These are phyloP conservation scores for Peromyscus nudipes DNA, from an alignment of 2,797 vertebrate genomes.

Conservation along the genomic window DNA sequence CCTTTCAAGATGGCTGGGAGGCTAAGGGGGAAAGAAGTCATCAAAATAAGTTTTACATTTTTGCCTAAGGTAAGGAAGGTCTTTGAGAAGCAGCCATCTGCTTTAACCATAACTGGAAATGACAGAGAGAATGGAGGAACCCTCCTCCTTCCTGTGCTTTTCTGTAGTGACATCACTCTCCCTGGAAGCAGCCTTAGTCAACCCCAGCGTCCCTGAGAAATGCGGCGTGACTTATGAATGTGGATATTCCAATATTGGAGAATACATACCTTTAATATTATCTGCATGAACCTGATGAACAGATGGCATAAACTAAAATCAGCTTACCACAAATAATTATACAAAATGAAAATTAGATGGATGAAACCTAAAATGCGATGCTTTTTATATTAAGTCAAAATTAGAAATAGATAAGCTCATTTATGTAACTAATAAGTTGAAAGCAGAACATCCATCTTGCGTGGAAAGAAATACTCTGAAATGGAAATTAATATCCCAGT, in stretches of 20 bases:
- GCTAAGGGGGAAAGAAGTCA: slow-evolving; percentile 38
- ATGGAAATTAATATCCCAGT: slow-evolving; percentile 80
- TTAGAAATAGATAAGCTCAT: slow-evolving; percentile 79
- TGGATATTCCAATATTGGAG: slow-evolving; percentile 68
- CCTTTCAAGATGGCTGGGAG: slow-evolving; percentile 36
- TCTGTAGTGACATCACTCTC: background rate
- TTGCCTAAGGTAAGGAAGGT: slow-evolving; percentile 58
- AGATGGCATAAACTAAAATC: slow-evolving; percentile 73
- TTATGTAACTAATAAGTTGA: slow-evolving; percentile 79
- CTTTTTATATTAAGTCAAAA: slow-evolving; percentile 80
- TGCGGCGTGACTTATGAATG: slow-evolving; percentile 17
- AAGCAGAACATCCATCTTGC: slow-evolving; percentile 82
- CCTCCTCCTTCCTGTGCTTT: background rate
- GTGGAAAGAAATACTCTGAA: slow-evolving; percentile 76
- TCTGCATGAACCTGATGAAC: slow-evolving; percentile 68
- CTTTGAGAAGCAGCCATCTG: slow-evolving; percentile 27
- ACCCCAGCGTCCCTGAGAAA: background rate
- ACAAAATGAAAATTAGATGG: slow-evolving; percentile 79
- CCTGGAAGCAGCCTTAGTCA: slow-evolving; percentile 20
- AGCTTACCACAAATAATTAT: slow-evolving; percentile 78
- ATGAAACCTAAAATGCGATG: slow-evolving; percentile 80
- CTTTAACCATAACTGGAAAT: slow-evolving; percentile 25
- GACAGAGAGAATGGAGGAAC: background rate
- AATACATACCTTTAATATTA: slow-evolving; percentile 56
- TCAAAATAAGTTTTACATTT: slow-evolving; percentile 60